Conservation (phyloP, 2,888 invertebrate species). For the Thecophora atra region DNA sequence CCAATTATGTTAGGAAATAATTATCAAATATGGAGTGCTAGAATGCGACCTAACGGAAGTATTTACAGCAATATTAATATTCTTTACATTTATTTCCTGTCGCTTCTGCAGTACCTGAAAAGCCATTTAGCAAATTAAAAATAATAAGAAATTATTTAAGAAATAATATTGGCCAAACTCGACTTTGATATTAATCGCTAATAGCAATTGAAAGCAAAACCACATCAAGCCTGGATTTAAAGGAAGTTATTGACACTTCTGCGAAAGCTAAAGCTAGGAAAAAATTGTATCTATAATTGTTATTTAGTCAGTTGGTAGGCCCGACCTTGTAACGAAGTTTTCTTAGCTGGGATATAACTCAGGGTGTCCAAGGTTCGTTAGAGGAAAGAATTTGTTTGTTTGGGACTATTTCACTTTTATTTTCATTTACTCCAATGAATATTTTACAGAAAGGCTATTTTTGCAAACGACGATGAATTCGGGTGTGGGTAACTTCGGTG, state of each 20-base stretch:
- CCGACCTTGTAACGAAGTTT: too few relatives aligned
- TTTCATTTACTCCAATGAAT: too few relatives aligned
- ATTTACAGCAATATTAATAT: conserved; percentile 38
- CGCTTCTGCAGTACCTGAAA: conserved; percentile 27
- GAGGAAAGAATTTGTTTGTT: too few relatives aligned
- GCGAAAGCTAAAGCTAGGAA: conserved; percentile 2
- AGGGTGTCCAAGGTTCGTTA: too few relatives aligned
- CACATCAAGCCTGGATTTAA: conserved; percentile 31
- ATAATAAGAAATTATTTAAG: conserved; percentile 24
- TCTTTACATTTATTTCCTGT: conserved; percentile 30
- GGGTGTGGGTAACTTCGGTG: too few relatives aligned
- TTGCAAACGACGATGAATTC: too few relatives aligned
- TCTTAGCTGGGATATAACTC: too few relatives aligned
- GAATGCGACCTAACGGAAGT: conserved; percentile 39
- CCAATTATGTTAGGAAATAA: conserved; percentile 30
- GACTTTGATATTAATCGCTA: conserved; percentile 33
- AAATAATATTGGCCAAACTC: conserved; percentile 32
- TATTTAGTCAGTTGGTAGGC: conserved; percentile 12
- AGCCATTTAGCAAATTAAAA: conserved; percentile 15
- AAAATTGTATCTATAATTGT: conserved; percentile 11
- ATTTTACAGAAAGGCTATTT: too few relatives aligned
- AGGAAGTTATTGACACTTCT: conserved; percentile 26
- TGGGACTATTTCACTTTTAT: too few relatives aligned
- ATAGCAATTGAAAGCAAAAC: conserved; percentile 33
- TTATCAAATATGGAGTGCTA: conserved; percentile 36